Percentiles rank a stretch among this genome's conserved stretches.
These are phyloP conservation scores for Labeo calbasu DNA, from an alignment of 2,797 vertebrate species.

Conservation along the genomic window DNA sequence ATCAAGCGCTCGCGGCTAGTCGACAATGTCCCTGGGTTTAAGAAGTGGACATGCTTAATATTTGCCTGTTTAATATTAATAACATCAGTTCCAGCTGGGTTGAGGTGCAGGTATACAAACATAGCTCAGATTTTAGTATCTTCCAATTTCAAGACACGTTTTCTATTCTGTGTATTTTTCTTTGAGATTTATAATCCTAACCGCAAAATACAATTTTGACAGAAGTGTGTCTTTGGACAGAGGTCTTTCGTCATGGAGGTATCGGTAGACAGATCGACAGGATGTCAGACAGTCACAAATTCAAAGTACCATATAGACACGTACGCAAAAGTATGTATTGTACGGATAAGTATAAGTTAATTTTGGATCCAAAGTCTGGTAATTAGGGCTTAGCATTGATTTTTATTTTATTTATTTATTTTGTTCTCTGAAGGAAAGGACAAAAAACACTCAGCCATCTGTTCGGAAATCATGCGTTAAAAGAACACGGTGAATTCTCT, in stretches of 20 bases:
- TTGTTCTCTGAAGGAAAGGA: neutral
- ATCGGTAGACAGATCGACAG: neutral
- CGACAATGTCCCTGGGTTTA: constrained; percentile 3
- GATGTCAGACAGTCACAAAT: too few relatives aligned
- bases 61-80: neutral
- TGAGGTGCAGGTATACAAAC: neutral
- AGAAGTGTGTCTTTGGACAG: neutral
- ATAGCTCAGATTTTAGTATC: neutral
- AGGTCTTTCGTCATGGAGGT: neutral
- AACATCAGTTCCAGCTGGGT: neutral
- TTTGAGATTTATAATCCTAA: neutral
- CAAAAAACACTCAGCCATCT: neutral
- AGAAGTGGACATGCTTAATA: neutral
- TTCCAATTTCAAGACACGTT: neutral
- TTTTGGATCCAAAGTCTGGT: neutral
- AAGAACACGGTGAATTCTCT: neutral
- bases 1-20: constrained; percentile 4
- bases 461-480: neutral
- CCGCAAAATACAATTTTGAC: neutral
- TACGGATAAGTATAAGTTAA: neutral
- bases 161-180: neutral
- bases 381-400: neutral
- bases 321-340: neutral
- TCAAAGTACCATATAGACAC: neutral
- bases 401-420: too few relatives aligned